Conservation (phyloP, 2,888 invertebrate species). For the Pandemis cinnamomeana region DNA sequence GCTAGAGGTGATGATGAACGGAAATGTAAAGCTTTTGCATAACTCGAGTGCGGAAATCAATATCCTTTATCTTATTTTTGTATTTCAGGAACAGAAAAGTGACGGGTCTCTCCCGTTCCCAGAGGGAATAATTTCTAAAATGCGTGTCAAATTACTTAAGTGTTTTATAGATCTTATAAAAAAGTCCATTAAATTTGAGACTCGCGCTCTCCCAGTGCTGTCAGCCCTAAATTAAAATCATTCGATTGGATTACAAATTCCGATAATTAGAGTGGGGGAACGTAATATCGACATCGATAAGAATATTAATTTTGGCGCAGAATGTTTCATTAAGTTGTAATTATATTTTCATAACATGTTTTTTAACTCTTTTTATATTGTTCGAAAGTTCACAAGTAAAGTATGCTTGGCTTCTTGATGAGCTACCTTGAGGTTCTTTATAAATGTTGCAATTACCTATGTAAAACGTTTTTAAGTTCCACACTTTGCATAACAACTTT, state of each 20-base stretch:
- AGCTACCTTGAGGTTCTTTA: too few relatives aligned
- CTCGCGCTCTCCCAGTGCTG: constrained; percentile 24
- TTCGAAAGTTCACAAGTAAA: background rate
- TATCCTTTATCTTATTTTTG: background rate
- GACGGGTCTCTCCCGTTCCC: background rate
- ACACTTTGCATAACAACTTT: too few relatives aligned
- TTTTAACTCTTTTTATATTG: background rate
- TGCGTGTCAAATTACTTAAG: constrained; percentile 40
- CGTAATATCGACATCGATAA: constrained; percentile 24
- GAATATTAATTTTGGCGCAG: background rate
- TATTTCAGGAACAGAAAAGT: background rate
- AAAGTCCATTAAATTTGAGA: constrained; percentile 37
- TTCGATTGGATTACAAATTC: constrained; percentile 38
- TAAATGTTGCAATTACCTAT: too few relatives aligned
- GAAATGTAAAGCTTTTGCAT: background rate
- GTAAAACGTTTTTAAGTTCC: too few relatives aligned
- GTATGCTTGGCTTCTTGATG: too few relatives aligned
- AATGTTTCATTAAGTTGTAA: background rate
- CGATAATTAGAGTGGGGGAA: constrained; percentile 30
- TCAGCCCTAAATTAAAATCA: constrained; percentile 31
- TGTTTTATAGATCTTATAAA: constrained; percentile 40
- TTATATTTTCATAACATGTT: background rate
- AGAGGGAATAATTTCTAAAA: constrained; percentile 27
- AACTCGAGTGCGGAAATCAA: background rate
- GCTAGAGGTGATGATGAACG: too few relatives aligned